Base-by-base conservation (phyloP, 2,888 invertebrate genomes). In the Agriopis aurantiaria region DNA sequence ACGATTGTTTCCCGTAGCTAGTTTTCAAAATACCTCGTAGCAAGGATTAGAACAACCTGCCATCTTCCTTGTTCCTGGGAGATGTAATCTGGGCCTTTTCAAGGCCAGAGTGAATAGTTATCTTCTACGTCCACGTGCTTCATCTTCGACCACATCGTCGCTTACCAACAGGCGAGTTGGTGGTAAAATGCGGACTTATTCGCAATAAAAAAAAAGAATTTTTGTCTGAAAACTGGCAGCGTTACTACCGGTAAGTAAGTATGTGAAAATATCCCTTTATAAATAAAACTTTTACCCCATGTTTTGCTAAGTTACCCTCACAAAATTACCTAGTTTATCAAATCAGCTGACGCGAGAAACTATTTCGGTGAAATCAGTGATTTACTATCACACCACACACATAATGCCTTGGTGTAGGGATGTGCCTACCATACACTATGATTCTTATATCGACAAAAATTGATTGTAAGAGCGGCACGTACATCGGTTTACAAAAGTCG, bases 311-410 rank as follows among this genome's bases (percentile, higher is more conserved):
- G 66, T 71, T 63, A 41, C 70, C 70, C 70, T 63, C 62, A 8
- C 53, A 45, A 40, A 71, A 60, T 71, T 67, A 71, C 70, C 63
- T 66, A 71, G 63, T 71, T 67, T 71, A 71, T 71, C 70, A 71
- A 67, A 71, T 66, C 70, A 71, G 66, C 66, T 67, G 70, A 70
- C 66, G 62, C 70, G 66, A 48, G 58, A 63, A 71, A 71, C 52
- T 66, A 66, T 71, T 69, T 67, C 58, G 70, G 66, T 67, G 62
- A 69, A 58, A 59, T 63, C 51, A 43, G 62, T 73, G 75, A 75
- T 73, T 75, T 73, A 75, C 61, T 69, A 69, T 68, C 65, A 66
- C 69, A 68, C 65, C 61, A 52, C 57, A 62, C 61, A 65, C 56
- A 66, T 73, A 73, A 75, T 56, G 66, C 56, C 49, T 55, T 17